Base-by-base conservation (phyloP, 2,888 invertebrate species). In the Mimumesa dahlbomi region DNA sequence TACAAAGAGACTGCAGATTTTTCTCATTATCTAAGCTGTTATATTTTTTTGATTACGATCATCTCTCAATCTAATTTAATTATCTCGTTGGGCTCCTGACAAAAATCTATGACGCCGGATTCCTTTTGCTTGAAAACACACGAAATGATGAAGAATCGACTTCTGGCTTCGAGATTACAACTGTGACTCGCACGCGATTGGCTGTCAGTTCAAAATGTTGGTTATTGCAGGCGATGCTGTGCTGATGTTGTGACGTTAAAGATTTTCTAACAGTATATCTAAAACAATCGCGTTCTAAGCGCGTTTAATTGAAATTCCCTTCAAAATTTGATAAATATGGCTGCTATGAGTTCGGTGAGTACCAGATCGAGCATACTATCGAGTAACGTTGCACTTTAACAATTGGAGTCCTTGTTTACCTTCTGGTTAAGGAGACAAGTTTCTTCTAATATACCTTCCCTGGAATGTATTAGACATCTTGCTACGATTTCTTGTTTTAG, bases 401-500 rank as follows among this genome's bases (percentile, higher is more conserved):
- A 46, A 22, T 40, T 48, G 63, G 57, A 53, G 54, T 61, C 40
- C 54, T 73, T 82, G 81, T 80, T 81, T 81, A 81, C 77, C 42
- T 66, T 61, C 66, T 70, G 70, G 63, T 65, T 53, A 45, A 29
- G 50, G 16, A 42, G 29, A 59, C 22, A 9, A 6, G 14, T 42
- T 56, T 54, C 19, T 34, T 43, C 45, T 14, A 16, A 43, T 53
- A 38, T 46, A 62, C 25, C 22, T 40, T 25, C 65, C 13, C 21
- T 38, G 7, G 5, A 4, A 9, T 7, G 2, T 22, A 16, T 29
- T 42, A 14, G 25, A 14, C 38, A 21, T 14, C 14, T 0, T 14
- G n/a, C 22, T 14, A 40, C 14, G 7, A 50, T 52, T 48, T n/a
- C 42, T 31, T 5, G 9, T 88, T 90, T 76, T 87, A 94, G 93